These are phyloP conservation scores for Mythimna lalbum DNA, from an alignment of 2,888 invertebrate genomes.

Conservation along the genomic window DNA sequence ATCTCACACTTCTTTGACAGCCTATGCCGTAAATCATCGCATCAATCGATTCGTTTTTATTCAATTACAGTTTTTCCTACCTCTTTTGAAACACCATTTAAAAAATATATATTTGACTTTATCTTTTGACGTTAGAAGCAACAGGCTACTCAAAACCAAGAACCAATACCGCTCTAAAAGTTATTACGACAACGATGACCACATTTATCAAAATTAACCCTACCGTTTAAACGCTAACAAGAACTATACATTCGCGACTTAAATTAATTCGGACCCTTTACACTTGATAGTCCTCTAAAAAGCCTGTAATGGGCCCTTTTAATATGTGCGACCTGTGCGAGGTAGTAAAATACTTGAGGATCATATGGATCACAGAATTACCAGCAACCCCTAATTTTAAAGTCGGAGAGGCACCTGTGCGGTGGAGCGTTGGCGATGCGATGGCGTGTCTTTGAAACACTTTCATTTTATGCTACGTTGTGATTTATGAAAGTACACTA, in stretches of 20 bases:
- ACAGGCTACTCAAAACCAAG: not conserved
- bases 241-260: constrained; percentile 25
- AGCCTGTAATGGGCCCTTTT: constrained; percentile 45
- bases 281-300: constrained; percentile 40
- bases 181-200: constrained; percentile 20
- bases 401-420: not conserved
- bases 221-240: constrained; percentile 27
- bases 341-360: constrained; percentile 52
- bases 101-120: no score
- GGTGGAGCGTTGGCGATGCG: not conserved
- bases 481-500: not conserved
- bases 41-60: no score
- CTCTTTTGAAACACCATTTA: no score
- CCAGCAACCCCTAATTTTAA: constrained; percentile 33
- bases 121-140: no score
- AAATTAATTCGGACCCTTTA: constrained; percentile 46
- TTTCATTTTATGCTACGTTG: not conserved
- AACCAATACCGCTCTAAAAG: constrained; percentile 3
- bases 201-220: constrained; percentile 43
- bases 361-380: constrained; percentile 45
- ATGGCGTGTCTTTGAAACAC: not conserved
- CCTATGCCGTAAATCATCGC: no score
- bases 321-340: constrained; percentile 41
- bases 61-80: no score
- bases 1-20: no score